These are phyloP conservation scores for Chaetodon trifasciatus DNA, from an alignment of 2,797 vertebrate genomes.

Conservation along the genomic window DNA sequence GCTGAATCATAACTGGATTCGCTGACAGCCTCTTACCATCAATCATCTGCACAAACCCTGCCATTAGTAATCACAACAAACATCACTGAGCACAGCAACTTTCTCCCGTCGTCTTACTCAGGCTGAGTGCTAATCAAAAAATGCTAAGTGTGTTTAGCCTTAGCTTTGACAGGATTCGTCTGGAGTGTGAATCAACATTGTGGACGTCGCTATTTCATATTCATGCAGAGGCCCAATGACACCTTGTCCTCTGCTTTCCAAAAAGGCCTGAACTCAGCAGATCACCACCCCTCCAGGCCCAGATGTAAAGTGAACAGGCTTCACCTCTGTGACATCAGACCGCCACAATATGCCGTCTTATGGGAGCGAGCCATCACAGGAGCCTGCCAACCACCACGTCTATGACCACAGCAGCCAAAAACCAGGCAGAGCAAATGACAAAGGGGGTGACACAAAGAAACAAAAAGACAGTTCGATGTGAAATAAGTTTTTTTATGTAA, in stretches of 20 bases:
- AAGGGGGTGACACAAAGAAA: neutral
- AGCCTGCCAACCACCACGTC: constrained; percentile 38
- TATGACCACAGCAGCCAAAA: neutral
- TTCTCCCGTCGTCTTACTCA: constrained; percentile 46
- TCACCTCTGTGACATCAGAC: constrained; percentile 92
- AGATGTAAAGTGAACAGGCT: constrained; percentile 88
- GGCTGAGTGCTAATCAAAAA: constrained; percentile 65
- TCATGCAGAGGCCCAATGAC: constrained; percentile 91
- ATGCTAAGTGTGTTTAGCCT: constrained; percentile 87
- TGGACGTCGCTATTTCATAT: constrained; percentile 89
- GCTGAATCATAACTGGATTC: constrained; percentile 62
- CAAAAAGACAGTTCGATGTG: neutral
- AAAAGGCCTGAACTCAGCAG: constrained; percentile 86
- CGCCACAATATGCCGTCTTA: constrained; percentile 64
- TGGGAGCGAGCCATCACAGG: constrained; percentile 59
- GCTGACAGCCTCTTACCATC: constrained; percentile 56
- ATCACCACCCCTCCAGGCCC: constrained; percentile 83
- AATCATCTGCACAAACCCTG: constrained; percentile 58
- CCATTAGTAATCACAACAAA: constrained; percentile 73
- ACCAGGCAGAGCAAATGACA: constrained; percentile 16
- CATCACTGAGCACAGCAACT: constrained; percentile 59
- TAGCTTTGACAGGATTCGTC: constrained; percentile 88
- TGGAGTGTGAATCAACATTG: constrained; percentile 88
- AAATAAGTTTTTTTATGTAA: neutral
- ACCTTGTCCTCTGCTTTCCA: constrained; percentile 91